Percentiles rank a stretch among this genome's conserved stretches.
Conservation (phyloP, 1,140 invertebrate species). For the Cotesia chilonis region DNA sequence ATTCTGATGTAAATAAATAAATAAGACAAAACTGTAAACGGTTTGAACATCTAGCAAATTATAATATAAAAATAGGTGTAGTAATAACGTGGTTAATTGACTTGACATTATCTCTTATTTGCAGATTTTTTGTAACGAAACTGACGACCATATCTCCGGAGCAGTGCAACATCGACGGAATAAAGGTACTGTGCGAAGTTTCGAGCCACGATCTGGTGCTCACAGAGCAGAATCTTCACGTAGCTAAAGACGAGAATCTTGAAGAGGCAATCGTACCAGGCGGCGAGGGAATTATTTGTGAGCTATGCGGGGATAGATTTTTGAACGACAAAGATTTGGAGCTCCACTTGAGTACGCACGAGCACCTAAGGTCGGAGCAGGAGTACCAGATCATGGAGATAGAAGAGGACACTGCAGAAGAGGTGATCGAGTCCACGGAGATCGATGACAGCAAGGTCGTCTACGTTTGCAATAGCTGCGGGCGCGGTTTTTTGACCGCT, state of each 20-base stretch:
- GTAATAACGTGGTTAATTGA: slow-evolving; percentile 46
- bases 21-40: no score
- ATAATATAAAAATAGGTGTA: background rate
- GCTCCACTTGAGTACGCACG: slow-evolving; percentile 45
- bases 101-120: slow-evolving; percentile 60
- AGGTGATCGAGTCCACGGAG: background rate
- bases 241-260: slow-evolving; percentile 41
- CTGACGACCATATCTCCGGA: slow-evolving; percentile 48
- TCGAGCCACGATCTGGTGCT: slow-evolving; percentile 47
- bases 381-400: background rate
- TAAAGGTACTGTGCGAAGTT: slow-evolving; percentile 48
- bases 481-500: slow-evolving; percentile 49
- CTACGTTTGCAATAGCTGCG: slow-evolving; percentile 59
- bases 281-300: slow-evolving; percentile 43
- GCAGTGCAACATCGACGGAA: slow-evolving; percentile 44
- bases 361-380: slow-evolving; percentile 27
- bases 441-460: slow-evolving; percentile 37
- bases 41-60: background rate
- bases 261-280: slow-evolving; percentile 43
- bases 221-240: slow-evolving; percentile 39
- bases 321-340: slow-evolving; percentile 57
- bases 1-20: no score
- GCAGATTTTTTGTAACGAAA: slow-evolving; percentile 62
- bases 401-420: background rate
- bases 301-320: slow-evolving; percentile 60